Evolutionary conservation across 2,797 vertebrate genomes (phyloP), one percentile per base, ranked within the genome.

Genomic region (Diglossa cyanea): DNA sequence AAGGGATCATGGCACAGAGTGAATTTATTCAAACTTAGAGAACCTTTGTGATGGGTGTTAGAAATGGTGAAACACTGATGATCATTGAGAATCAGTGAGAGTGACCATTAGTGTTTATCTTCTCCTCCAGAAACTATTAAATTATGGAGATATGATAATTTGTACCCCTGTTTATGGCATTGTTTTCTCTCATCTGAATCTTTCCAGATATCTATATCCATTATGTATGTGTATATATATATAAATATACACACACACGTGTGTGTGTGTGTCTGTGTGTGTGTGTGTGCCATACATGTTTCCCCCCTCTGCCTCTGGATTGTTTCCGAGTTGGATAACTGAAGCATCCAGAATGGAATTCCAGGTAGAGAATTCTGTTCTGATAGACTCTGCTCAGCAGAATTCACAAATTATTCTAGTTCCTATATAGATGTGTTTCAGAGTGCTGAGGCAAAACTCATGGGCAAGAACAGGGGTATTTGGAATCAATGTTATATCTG

Each of bases 11-110:
- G 37, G 66, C 51, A 90, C 73, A 37, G 13, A 78, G 26, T 53
- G 35, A 77, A 65, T 72, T 78, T 78, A 87, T 82, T 67, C 30
- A 87, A 86, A 90, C 16, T 66, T 71, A 39, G 9, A 17, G 37
- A 89, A 65, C 5, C 1, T 85, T 61, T 86, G 45, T 45, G 33
- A 23, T 74, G 53, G 11, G 18, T 84, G 9, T 70, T 84, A 40
- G 35, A 86, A 90, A 78, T 35, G 12, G 53, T 81, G 70, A 71
- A 88, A 81, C 20, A 83, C 9, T 62, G 73, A 26, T 72, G 31
- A 73, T 51, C 70, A 51, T 4, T 24, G 28, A 42, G 12, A 71
- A 13, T 47, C 67, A n/a, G 53, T 33, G 20, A 54, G 31, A 54
- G 20, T 33, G 53, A 54, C n/a, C 31, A n/a, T 51, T 42, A 6